Evolutionary conservation across 92 coral and sea anemone genomes (phyloP), one percentile per base, ranked within the genome.

Genomic region (Porites divaricata): DNA sequence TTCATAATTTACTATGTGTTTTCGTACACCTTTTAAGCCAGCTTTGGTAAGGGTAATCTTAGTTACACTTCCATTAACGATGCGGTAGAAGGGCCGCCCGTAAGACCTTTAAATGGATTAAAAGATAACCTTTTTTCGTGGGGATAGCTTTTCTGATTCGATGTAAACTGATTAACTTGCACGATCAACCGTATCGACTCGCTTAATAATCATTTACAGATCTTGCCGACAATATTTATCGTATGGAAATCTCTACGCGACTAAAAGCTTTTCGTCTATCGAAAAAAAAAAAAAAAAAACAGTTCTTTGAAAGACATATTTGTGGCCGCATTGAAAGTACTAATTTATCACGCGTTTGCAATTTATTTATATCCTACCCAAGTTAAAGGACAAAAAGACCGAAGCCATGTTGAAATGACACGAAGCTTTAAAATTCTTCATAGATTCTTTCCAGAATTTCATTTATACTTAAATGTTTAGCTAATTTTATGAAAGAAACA

Each of bases 341-440:
- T 82, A 82, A 82, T 82, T 82, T 63, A 82, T 82, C 79, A 82
- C 45, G 19, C 41, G 52, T 56, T 80, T 67, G 2, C 41, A 80
- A n/a, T n/a, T 58, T 75, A 56, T 35, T 50, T 26, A 69, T 54
- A 79, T 65, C 67, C 15, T 26, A 8, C 66, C 58, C 45, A 35
- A 35, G 45, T 24, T 23, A 21, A 80, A 56, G 12, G 1, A 59
- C 74, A 19, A 51, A 25, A 16, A 53, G 26, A 3, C 45, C 45
- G 15, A 63, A 63, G 9, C 7, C 12, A 19, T 51, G 9, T n/a
- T 16, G 56, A 76, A 50, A 48, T 48, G 11, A 41, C 77, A 73
- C 77, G 62, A 14, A 51, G 52, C 21, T 52, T 52, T 49, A 16
- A 73, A 50, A 51, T 54, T 6, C 20, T 26, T 21, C 23, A 48